phyloP scores from a whole-genome alignment of 2,888 invertebrate species.

The Drymonia ruficornis region DNA sequence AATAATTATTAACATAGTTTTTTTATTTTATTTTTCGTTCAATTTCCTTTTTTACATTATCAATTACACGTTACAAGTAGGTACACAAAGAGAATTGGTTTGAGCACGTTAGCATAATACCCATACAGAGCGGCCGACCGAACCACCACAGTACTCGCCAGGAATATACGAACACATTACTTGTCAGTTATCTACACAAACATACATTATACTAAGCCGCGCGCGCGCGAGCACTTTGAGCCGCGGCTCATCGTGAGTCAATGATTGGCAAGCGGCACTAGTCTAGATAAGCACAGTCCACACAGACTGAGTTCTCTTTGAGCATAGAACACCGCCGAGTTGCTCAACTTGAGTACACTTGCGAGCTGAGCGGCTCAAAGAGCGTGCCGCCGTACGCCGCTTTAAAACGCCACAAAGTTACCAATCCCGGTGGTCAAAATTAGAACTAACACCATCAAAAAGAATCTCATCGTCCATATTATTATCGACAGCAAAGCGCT shows the following conservation, averaged over 20 bases:
- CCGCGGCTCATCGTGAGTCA: background rate
- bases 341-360: background rate
- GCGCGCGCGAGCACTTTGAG: background rate
- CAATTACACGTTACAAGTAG: conserved; percentile 4
- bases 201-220: background rate
- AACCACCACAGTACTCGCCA: background rate
- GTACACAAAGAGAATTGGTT: conserved; percentile 4
- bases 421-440: background rate
- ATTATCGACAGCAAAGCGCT: no score
- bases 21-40: conserved; percentile 25
- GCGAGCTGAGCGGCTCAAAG: background rate
- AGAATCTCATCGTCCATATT: background rate
- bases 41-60: conserved; percentile 39
- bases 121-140: conserved; percentile 2
- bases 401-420: background rate
- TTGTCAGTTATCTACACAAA: conserved; percentile 1
- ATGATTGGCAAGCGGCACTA: no score
- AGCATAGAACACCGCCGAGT: no score
- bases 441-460: background rate
- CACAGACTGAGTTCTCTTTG: no score
- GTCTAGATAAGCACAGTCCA: no score
- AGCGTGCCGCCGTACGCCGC: background rate
- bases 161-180: background rate
- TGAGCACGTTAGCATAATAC: background rate
- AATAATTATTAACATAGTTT: conserved; percentile 58